Evolutionary conservation across 2,113 vertebrate genomes (phyloP).

Genomic region (Prionailurus bengalensis): DNA sequence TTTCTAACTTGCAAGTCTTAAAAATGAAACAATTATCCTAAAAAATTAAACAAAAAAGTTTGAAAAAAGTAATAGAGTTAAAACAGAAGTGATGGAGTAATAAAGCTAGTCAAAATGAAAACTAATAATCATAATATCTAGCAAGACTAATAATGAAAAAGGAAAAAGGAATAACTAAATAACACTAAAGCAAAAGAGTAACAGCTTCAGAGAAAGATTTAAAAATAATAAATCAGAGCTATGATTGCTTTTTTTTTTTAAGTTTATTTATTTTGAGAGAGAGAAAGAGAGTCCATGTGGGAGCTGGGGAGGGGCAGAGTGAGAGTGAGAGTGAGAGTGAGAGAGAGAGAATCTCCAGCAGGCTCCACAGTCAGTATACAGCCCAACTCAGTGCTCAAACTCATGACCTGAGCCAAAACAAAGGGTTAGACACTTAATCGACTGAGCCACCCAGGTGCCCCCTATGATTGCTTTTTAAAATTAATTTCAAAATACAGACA

Average conservation of each 20-base stretch:
- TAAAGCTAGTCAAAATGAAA: constrained; percentile 30
- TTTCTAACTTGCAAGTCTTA: background rate
- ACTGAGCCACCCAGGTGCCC: too few species aligned
- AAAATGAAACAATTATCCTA: background rate
- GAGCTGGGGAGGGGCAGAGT: too few species aligned
- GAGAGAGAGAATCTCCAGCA: too few species aligned
- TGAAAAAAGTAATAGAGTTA: background rate
- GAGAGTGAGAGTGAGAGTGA: too few species aligned
- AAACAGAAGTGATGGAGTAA: background rate
- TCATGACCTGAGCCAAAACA: too few species aligned
- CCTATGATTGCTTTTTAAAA: background rate
- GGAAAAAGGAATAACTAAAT: background rate
- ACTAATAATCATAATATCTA: background rate
- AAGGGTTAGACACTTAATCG: too few species aligned
- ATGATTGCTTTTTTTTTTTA: background rate
- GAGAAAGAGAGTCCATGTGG: too few species aligned
- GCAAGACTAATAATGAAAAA: background rate
- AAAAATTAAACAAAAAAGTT: background rate
- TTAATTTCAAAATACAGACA: background rate
- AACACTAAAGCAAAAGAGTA: background rate
- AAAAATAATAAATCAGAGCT: background rate
- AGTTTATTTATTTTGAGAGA: too few species aligned
- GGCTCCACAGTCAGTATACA: too few species aligned
- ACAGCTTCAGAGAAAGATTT: background rate
- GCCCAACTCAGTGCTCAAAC: too few species aligned